phyloP scores from a whole-genome alignment of 1,140 invertebrate genomes.

The Drosophila carrolli region DNA sequence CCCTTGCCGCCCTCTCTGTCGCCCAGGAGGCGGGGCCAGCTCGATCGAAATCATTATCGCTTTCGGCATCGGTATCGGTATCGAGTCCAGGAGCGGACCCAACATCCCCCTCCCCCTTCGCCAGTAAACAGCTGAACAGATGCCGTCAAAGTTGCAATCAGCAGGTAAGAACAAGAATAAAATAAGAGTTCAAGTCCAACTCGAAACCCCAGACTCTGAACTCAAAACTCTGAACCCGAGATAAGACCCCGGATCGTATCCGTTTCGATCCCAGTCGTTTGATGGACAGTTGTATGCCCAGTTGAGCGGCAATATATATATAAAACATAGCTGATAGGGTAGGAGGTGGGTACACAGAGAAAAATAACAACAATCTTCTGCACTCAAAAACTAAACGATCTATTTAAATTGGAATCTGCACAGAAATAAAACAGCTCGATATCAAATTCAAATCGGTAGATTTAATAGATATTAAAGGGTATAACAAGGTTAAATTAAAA shows the following conservation, averaged over 20 bases:
- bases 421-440: background rate
- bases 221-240: conserved; percentile 4
- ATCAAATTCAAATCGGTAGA: background rate
- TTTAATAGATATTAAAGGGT: too few relatives aligned
- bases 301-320: conserved; percentile 33
- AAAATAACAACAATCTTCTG: conserved; percentile 5
- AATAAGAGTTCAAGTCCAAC: conserved; percentile 38
- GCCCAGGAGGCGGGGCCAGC: conserved; percentile 35
- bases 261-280: conserved; percentile 44
- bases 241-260: conserved; percentile 38
- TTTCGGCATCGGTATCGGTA: conserved; percentile 12
- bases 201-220: conserved; percentile 1
- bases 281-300: conserved; percentile 71
- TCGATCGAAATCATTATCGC: conserved; percentile 10
- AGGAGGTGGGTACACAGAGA: conserved; percentile 16
- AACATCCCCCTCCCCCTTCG: conserved; percentile 10
- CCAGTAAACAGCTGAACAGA: conserved; percentile 67
- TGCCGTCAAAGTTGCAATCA: conserved; percentile 78
- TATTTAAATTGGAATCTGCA: too few relatives aligned
- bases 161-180: conserved; percentile 58
- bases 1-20: conserved; percentile 51
- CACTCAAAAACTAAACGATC: too few relatives aligned
- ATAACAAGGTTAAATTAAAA: too few relatives aligned
- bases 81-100: conserved; percentile 20
- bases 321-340: background rate